Percentiles rank a stretch among this genome's conserved stretches.
Conservation (phyloP, 2,888 invertebrate species). For the Cantharis lateralis region DNA sequence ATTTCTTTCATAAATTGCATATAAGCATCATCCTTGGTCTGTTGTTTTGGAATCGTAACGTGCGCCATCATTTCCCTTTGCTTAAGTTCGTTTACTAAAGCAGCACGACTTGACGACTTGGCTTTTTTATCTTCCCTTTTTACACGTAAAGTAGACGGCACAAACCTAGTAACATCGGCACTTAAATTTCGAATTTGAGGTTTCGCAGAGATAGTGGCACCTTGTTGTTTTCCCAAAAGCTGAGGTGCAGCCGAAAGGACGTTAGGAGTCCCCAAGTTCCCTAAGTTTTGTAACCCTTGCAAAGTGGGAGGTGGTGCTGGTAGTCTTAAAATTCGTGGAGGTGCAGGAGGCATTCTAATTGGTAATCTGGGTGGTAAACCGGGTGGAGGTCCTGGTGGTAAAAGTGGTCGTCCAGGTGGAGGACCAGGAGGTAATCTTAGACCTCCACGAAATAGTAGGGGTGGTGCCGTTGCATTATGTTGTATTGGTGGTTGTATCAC, state of each 20-base stretch:
- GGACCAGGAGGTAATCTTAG: slow-evolving; percentile 63
- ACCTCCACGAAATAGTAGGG: slow-evolving; percentile 52
- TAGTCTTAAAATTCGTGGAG: slow-evolving; percentile 57
- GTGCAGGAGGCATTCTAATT: slow-evolving; percentile 60
- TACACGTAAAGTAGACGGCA: slow-evolving; percentile 89
- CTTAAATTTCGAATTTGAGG: slow-evolving; percentile 94
- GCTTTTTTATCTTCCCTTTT: slow-evolving; percentile 81
- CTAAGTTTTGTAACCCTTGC: slow-evolving; percentile 36
- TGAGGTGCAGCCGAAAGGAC: slow-evolving; percentile 84
- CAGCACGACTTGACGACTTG: slow-evolving; percentile 60
- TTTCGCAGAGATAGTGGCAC: slow-evolving; percentile 89
- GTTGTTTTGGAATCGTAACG: slow-evolving; percentile 41
- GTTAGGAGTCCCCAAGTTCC: slow-evolving; percentile 60
- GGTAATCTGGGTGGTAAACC: slow-evolving; percentile 63
- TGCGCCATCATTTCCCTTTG: slow-evolving; percentile 56
- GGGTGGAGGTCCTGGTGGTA: slow-evolving; percentile 65
- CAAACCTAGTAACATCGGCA: slow-evolving; percentile 93
- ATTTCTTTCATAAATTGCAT: slow-evolving; percentile 99
- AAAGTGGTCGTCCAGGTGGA: slow-evolving; percentile 58
- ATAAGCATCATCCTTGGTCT: slow-evolving; percentile 96
- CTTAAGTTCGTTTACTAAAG: slow-evolving; percentile 60
- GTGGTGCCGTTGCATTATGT: slow-evolving; percentile 57
- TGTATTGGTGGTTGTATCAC: slow-evolving; percentile 47
- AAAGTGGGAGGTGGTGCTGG: slow-evolving; percentile 44
- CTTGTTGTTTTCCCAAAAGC: slow-evolving; percentile 68